These are phyloP conservation scores for Opisthograptis luteolata DNA, from an alignment of 2,888 invertebrate genomes.

Conservation along the genomic window DNA sequence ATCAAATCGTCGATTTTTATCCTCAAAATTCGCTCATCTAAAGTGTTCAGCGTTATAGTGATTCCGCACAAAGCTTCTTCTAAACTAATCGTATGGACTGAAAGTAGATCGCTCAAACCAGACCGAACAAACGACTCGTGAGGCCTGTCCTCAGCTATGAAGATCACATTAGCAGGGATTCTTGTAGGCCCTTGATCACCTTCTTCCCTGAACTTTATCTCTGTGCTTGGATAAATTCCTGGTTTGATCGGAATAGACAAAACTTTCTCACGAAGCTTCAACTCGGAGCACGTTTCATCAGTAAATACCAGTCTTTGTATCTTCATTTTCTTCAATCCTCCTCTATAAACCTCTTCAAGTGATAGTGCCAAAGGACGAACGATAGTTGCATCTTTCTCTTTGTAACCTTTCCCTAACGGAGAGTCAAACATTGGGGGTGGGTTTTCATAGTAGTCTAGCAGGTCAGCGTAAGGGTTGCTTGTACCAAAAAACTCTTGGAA, in stretches of 20 bases:
- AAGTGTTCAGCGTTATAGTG: constrained; percentile 86
- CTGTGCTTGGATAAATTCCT: constrained; percentile 89
- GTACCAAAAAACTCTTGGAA: constrained; percentile 93
- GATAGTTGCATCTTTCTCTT: constrained; percentile 83
- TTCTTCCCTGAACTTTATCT: constrained; percentile 89
- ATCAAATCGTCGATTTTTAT: constrained; percentile 89
- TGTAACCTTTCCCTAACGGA: constrained; percentile 85
- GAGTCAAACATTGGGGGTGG: constrained; percentile 86
- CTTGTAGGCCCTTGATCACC: constrained; percentile 91
- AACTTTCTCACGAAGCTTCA: constrained; percentile 88
- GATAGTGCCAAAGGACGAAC: constrained; percentile 77
- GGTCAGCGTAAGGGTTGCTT: constrained; percentile 91
- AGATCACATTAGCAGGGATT: constrained; percentile 90
- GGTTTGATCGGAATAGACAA: constrained; percentile 90
- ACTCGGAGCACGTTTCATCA: constrained; percentile 84
- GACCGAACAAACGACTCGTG: constrained; percentile 87
- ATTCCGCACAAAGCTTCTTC: constrained; percentile 90
- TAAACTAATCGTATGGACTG: constrained; percentile 84
- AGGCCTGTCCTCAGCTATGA: constrained; percentile 88
- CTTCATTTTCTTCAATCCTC: constrained; percentile 93
- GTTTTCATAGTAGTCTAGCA: constrained; percentile 87
- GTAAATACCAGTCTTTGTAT: constrained; percentile 89
- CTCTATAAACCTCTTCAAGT: constrained; percentile 86
- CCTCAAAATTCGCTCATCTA: constrained; percentile 88
- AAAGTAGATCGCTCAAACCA: constrained; percentile 86